These are phyloP conservation scores for Tenthredo distinguenda DNA, from an alignment of 2,888 invertebrate genomes.

Conservation along the genomic window DNA sequence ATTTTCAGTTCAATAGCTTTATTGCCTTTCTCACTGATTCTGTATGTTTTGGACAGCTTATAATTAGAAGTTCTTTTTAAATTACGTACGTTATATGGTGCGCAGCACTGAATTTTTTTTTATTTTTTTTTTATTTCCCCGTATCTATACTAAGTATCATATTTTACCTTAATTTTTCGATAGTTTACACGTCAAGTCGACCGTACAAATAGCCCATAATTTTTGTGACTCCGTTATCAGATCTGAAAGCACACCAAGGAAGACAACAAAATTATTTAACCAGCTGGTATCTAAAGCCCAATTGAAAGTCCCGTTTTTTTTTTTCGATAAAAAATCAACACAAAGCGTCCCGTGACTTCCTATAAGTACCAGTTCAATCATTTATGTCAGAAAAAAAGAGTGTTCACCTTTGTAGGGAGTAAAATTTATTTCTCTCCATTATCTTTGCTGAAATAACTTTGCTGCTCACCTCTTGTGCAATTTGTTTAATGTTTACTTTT, in stretches of 20 bases:
- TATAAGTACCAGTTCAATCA: background rate
- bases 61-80: conserved; percentile 55
- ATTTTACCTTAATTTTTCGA: conserved; percentile 52
- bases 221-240: conserved; percentile 1
- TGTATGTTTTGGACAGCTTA: conserved; percentile 70
- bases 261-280: conserved; percentile 41
- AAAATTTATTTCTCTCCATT: background rate
- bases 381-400: background rate
- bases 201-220: conserved; percentile 50
- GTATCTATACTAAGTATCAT: conserved; percentile 63
- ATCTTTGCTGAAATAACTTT: conserved; percentile 5
- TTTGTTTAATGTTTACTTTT: conserved; percentile 25
- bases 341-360: background rate
- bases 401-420: background rate
- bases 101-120: conserved; percentile 57
- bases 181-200: conserved; percentile 45
- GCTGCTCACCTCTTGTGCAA: conserved; percentile 41
- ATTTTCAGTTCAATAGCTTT: conserved; percentile 67
- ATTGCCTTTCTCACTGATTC: conserved; percentile 72
- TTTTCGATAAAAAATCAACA: background rate
- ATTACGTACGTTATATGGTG: conserved; percentile 57
- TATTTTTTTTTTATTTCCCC: conserved; percentile 53
- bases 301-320: background rate
- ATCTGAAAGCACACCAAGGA: conserved; percentile 21
- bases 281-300: background rate